A percentile compares a stretch with the other conserved stretches of the same genome.
These are phyloP conservation scores for Zootermopsis nevadensis DNA, from an alignment of 2,888 invertebrate genomes.

Conservation along the genomic window DNA sequence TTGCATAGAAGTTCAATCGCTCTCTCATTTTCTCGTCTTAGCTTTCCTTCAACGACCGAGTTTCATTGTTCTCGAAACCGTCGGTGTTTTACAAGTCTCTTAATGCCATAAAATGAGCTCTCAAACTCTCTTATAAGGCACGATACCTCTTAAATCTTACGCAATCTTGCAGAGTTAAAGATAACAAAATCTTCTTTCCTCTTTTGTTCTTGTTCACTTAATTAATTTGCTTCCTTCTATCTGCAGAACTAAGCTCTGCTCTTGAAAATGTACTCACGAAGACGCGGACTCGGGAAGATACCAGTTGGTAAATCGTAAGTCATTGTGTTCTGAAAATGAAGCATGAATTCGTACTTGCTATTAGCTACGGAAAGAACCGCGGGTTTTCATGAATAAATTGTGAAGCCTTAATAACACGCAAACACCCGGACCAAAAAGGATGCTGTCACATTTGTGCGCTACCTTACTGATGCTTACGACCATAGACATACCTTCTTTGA, in stretches of 20 bases:
- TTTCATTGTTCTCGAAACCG: background rate
- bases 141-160: slow-evolving; percentile 12
- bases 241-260: background rate
- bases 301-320: background rate
- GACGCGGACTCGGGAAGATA: background rate
- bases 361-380: too few species aligned
- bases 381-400: too few species aligned
- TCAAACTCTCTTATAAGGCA: background rate
- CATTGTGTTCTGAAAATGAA: too few species aligned
- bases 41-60: background rate
- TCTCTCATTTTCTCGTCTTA: background rate
- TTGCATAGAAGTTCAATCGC: too few species aligned
- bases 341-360: too few species aligned
- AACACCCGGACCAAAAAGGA: too few species aligned
- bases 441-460: too few species aligned
- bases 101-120: slow-evolving; percentile 2
- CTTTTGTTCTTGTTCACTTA: slow-evolving; percentile 16
- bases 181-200: background rate
- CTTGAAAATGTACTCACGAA: too few species aligned
- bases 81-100: background rate
- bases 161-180: background rate
- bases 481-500: too few species aligned
- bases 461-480: too few species aligned
- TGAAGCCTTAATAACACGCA: too few species aligned
- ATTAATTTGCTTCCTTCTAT: slow-evolving; percentile 19